Evolutionary conservation across 35 echinoderm and acorn worm genomes (phyloP).

Genomic region (Patiria miniata): DNA sequence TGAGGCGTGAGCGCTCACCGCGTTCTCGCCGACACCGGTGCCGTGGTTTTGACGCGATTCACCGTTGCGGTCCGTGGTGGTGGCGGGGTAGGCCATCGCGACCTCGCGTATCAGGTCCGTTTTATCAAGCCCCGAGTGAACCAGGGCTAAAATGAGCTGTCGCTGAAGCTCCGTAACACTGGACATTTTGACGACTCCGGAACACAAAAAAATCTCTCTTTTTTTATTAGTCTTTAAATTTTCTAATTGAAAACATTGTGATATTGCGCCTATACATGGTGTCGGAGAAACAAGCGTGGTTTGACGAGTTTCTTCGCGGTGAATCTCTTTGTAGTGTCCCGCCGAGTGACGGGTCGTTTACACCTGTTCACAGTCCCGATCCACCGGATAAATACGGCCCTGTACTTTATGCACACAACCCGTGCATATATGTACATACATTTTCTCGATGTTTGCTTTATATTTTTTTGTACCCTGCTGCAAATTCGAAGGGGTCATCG

Average conservation of each 20-base stretch:
- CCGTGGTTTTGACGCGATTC: constrained; percentile 14
- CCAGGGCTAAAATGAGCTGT: constrained; percentile 72
- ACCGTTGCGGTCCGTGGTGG: constrained; percentile 19
- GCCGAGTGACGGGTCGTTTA: constrained; percentile 19
- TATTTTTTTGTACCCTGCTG: background rate
- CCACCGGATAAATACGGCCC: constrained; percentile 14
- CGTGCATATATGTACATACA: constrained; percentile 17
- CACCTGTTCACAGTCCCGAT: background rate
- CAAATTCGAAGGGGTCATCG: constrained; percentile 31
- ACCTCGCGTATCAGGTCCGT: constrained; percentile 71
- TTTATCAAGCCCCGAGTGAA: constrained; percentile 66
- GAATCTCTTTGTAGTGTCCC: constrained; percentile 13
- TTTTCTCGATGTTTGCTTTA: constrained; percentile 17
- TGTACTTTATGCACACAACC: constrained; percentile 25
- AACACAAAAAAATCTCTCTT: too few species aligned
- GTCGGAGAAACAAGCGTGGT: background rate
- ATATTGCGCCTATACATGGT: background rate
- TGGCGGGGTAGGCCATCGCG: background rate
- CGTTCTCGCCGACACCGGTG: constrained; percentile 9
- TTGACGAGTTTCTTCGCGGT: background rate
- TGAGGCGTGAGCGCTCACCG: background rate
- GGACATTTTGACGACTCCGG: constrained; percentile 42
- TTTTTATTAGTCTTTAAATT: too few species aligned
- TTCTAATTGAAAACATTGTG: background rate
- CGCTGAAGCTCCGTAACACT: constrained; percentile 76